Percentiles rank a stretch among this genome's conserved stretches.
These are phyloP conservation scores for Pammene aurita DNA, from an alignment of 2,888 invertebrate species.

Conservation along the genomic window DNA sequence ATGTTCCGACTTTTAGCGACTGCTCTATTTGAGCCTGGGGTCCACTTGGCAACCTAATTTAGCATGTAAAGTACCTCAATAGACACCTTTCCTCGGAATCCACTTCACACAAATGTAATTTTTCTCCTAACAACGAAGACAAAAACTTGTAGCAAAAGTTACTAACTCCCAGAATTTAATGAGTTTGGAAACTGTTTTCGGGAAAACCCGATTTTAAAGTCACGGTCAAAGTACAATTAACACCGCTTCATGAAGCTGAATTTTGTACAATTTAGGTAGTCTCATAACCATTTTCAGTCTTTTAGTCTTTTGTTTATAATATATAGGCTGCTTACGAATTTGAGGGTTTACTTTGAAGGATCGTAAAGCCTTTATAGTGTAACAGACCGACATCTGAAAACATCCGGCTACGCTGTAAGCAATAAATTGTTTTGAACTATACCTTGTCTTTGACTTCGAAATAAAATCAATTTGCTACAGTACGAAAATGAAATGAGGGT, in stretches of 20 bases:
- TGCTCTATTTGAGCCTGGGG: too few relatives aligned
- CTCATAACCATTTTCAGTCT: background rate
- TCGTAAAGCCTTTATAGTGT: too few relatives aligned
- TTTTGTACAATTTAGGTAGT: background rate
- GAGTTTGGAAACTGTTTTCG: constrained; percentile 21
- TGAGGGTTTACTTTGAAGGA: background rate
- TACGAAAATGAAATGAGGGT: too few relatives aligned
- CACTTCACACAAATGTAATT: constrained; percentile 16
- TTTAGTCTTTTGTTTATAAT: constrained; percentile 2
- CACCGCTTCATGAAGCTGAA: background rate
- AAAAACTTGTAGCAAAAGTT: constrained; percentile 23
- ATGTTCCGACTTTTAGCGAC: too few relatives aligned
- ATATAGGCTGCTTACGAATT: background rate
- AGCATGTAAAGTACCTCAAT: too few relatives aligned
- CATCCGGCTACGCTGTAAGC: too few relatives aligned
- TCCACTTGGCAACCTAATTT: too few relatives aligned
- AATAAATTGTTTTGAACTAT: too few relatives aligned
- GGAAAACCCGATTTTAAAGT: constrained; percentile 23
- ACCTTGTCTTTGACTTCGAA: too few relatives aligned
- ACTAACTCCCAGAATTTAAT: constrained; percentile 22
- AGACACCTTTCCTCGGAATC: background rate
- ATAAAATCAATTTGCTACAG: too few relatives aligned
- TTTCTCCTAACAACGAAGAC: constrained; percentile 1
- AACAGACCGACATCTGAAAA: too few relatives aligned
- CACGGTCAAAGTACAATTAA: constrained; percentile 17